phyloP scores from a whole-genome alignment of 2,113 vertebrate genomes.

The Sceloporus undulatus region DNA sequence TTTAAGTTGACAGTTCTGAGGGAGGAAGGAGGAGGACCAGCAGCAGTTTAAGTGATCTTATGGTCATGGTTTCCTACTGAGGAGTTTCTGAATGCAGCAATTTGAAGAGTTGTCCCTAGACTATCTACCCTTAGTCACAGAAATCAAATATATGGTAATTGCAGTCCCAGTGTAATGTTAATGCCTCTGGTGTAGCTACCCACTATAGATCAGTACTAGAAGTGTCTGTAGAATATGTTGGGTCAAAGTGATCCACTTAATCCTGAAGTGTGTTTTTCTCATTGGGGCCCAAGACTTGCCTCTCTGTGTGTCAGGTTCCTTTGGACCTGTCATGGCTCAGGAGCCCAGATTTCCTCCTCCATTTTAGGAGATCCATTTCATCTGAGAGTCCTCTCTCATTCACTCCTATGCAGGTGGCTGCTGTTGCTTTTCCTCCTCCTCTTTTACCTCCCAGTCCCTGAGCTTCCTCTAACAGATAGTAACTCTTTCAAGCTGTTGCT shows the following conservation, averaged over 20 bases:
- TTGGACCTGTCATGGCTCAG: too few species aligned
- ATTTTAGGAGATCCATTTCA: background rate
- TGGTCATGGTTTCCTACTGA: too few species aligned
- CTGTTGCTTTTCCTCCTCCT: background rate
- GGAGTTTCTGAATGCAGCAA: too few species aligned
- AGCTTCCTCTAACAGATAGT: conserved; percentile 6
- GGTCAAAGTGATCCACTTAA: background rate
- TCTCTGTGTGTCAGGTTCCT: too few species aligned
- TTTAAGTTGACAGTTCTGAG: too few species aligned
- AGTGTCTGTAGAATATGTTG: background rate
- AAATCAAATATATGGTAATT: background rate
- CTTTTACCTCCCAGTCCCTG: background rate
- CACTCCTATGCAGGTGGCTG: background rate
- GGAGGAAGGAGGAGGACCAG: background rate
- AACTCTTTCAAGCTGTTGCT: conserved; percentile 27
- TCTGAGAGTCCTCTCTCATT: background rate
- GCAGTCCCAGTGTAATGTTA: background rate
- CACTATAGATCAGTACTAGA: too few species aligned
- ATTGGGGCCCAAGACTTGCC: background rate
- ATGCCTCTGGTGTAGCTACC: background rate
- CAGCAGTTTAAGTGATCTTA: too few species aligned
- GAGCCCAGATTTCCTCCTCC: background rate
- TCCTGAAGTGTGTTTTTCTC: background rate
- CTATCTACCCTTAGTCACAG: too few species aligned
- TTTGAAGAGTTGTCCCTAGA: too few species aligned